A percentile compares a stretch with the other conserved stretches of the same genome.
These are phyloP conservation scores for Semicossyphus pulcher DNA, from an alignment of 2,113 vertebrate species.

Conservation along the genomic window DNA sequence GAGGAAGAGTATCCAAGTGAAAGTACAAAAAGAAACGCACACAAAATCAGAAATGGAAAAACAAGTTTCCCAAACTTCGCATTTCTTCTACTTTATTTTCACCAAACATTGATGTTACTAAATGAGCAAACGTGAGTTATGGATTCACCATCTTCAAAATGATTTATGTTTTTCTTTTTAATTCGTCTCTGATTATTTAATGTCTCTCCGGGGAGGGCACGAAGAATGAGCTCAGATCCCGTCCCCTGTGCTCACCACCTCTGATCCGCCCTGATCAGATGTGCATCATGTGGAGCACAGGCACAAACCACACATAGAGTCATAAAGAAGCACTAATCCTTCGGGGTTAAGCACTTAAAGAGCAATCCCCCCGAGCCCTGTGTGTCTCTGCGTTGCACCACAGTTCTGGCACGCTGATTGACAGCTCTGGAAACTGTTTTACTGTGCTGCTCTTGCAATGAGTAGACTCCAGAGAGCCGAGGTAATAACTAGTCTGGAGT, in stretches of 20 bases:
- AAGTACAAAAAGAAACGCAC: not conserved
- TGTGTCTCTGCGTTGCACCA: conserved; percentile 70
- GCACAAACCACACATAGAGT: conserved; percentile 71
- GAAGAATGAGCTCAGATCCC: conserved; percentile 48
- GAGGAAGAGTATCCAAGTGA: not conserved
- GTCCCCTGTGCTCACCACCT: conserved; percentile 38
- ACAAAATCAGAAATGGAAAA: not conserved
- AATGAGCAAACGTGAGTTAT: conserved; percentile 31
- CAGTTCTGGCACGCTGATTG: conserved; percentile 70
- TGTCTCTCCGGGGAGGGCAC: conserved; percentile 9
- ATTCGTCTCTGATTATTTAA: conserved; percentile 47
- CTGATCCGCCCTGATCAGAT: conserved; percentile 73
- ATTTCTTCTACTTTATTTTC: not conserved
- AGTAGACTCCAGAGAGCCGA: conserved; percentile 64
- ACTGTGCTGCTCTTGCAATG: conserved; percentile 69
- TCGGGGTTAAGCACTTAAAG: conserved; percentile 70
- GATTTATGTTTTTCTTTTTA: conserved; percentile 12
- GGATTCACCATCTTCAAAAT: conserved; percentile 26
- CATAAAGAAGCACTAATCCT: conserved; percentile 75
- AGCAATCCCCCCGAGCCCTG: conserved; percentile 52
- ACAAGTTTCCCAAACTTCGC: not conserved
- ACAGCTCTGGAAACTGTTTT: conserved; percentile 74
- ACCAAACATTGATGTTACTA: conserved; percentile 29
- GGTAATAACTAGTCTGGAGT: conserved; percentile 67
- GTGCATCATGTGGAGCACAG: conserved; percentile 68